Evolutionary conservation across 2,113 vertebrate genomes (phyloP), one percentile per base, ranked within the genome.

Genomic region (Procavia capensis): DNA sequence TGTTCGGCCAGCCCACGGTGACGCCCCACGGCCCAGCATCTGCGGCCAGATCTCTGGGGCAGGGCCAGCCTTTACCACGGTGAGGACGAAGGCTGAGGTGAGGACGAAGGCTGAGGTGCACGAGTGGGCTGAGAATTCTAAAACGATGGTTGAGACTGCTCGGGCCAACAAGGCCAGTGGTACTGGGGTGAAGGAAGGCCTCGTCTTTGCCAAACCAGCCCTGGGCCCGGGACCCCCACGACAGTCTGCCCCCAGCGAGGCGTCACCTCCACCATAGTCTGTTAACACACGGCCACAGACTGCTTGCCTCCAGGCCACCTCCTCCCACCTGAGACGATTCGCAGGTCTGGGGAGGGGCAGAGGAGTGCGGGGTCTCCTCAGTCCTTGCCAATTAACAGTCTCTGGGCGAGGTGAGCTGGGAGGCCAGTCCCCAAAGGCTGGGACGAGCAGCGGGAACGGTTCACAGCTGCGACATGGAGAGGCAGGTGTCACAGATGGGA

Each of bases 361-460:
- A 63, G 54, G 86, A 88, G 82, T 78, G 29, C 36, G 66, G 61
- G 19, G 3, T 43, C 57, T 80, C 75, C 80, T 91, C 75, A 91
- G 80, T 83, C 91, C 94, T 95, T 31, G 8, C 86, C 95, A 97
- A 96, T 97, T 90, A 97, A 79, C 94, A 96, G 93, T 61, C 86
- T 59, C 47, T 66, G 75, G 31, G 72, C 36, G 43, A 78, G 74
- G 74, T 57, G 75, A 70, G 70, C 85, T 8, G 68, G 95, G 83
- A 76, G 90, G 27, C 88, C 34, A 17, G 14, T 88, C 76, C 88
- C 54, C 70, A 90, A 96, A 70, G 92, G n/a, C 87, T 88, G 59
- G 36, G 70, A 79, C 17, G 50, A 79, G 90, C 74, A 88, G 72
- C 25, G 17, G 45, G 68, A 70, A 47, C 9, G 6, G 61, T 57